Evolutionary conservation across 2,888 invertebrate species (phyloP), one percentile per base, ranked within the genome.

Genomic region (Leucophora obtusa): DNA sequence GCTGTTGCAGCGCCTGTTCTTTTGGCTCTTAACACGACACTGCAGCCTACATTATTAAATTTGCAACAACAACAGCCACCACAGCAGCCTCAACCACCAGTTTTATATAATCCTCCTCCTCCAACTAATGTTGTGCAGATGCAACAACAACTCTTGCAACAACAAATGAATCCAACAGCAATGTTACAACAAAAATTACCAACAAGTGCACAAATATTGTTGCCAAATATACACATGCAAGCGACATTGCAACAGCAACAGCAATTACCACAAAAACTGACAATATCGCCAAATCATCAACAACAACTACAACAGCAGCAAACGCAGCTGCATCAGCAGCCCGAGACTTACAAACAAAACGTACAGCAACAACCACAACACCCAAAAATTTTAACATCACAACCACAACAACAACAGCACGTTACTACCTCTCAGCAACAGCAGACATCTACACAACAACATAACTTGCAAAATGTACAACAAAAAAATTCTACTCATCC

Each of bases 311-410:
- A 84, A 38, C 83, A 28, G 28, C 28, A 3, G 4, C 28, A 28
- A 28, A 28, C 84, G 24, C 83, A 79, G 51, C 82, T 83, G 17
- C 82, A 84, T 43, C 18, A 18, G 2, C 24, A 21, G 10, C 51
- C 18, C 17, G 76, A 76, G 2, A 17, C 11, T 0, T 21, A 51
- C 43, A 65, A 70, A 5, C 65, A 63, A 43, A 58, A 14, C 63
- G 5, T 70, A 17, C 33, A 50, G 50, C 86, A 84, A 74, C 87
- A 84, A 76, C 85, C 83, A 69, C 85, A 84, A 66, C 83, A 68
- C 33, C 80, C 83, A 70, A 83, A 68, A 9, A 33, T 43, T 60
- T n/a, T 66, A 33, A 60, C 70, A 47, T 15, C 69, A 10, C 75
- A 73, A n/a, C n/a, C n/a, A n/a, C 79, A 79, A 10, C 75, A 70